Evolutionary conservation across 1,140 invertebrate genomes (phyloP), one percentile per base, ranked within the genome.

Genomic region (Trichonephila clavipes): DNA sequence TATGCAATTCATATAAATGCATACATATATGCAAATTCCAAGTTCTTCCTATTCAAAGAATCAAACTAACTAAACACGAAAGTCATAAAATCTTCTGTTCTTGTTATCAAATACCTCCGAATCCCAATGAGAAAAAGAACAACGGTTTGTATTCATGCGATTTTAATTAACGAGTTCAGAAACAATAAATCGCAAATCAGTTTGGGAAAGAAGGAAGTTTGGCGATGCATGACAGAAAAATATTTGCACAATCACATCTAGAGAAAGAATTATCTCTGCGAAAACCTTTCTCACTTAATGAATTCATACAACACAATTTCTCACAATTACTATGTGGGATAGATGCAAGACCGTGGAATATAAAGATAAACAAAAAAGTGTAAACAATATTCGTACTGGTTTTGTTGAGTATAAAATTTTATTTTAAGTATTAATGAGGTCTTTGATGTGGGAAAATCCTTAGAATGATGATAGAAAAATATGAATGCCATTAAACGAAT

Each of bases 121-220:
- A 12, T 51, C 51, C 7, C 10, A 0, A 0, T 51, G 51, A 12
- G 7, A 51, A 51, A 12, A 51, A 51, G 10, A 18, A 77, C 28
- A 77, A 40, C 18, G 28, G 34, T 40, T 7, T 24, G 28, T 77
- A 24, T 40, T 3, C 72, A 8, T 34, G 5, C 72, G 34, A 34
- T 12, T 51, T 34, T 40, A 77, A 77, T 77, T 77, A 77, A 40
- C 18, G 72, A 40, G 72, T 34, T 77, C 72, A 34, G 5, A 18
- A 28, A 77, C 72, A 77, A 77, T 77, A 24, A 40, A 28, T 77
- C 72, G 28, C 72, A 77, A 77, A 40, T 77, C 72, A 34, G 24
- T 77, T 14, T 10, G 8, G 1, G 16, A 7, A 14, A 28, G 1
- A 77, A 77, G 28, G 12, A 34, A 77, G 72, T 34, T 51, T 34